phyloP scores from a whole-genome alignment of 2,888 invertebrate species.

The Hypsopygia costalis region DNA sequence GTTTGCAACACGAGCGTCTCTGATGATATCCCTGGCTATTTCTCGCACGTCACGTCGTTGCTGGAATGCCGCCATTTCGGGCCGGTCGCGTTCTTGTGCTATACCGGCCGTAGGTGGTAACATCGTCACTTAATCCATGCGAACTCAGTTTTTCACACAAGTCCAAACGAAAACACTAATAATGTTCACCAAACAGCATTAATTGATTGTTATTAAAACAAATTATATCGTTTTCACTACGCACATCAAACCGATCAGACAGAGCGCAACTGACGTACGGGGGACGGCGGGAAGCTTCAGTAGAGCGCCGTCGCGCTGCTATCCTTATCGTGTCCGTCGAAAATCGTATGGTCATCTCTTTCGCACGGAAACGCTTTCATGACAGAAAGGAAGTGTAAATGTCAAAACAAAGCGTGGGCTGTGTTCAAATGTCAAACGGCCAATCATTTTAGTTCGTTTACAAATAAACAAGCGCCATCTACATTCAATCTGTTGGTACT shows the following conservation, averaged over 20 bases:
- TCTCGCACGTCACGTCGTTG: constrained; percentile 71
- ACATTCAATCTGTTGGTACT: constrained; percentile 20
- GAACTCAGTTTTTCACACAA: constrained; percentile 42
- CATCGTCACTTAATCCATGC: constrained; percentile 74
- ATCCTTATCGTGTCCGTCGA: constrained; percentile 36
- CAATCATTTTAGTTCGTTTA: constrained; percentile 33
- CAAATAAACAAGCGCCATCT: constrained; percentile 45
- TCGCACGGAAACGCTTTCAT: constrained; percentile 50
- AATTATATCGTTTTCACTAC: constrained; percentile 48
- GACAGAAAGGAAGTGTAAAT: constrained; percentile 56
- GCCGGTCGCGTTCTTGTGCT: constrained; percentile 70
- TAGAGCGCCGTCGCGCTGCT: constrained; percentile 67
- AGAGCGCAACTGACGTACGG: constrained; percentile 68
- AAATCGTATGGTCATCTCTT: constrained; percentile 35
- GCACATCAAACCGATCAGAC: constrained; percentile 64
- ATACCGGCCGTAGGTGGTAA: constrained; percentile 76
- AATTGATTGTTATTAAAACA: constrained; percentile 32
- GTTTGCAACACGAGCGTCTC: constrained; percentile 64
- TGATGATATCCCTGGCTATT: constrained; percentile 68
- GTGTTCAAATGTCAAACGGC: constrained; percentile 56
- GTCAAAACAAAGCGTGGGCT: constrained; percentile 77
- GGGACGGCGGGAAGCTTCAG: constrained; percentile 71
- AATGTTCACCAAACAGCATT: constrained; percentile 28
- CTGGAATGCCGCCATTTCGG: constrained; percentile 69
- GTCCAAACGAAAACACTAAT: constrained; percentile 38